A percentile compares a stretch with the other conserved stretches of the same genome.
Evolutionary conservation across 2,888 invertebrate species (phyloP).

Genomic region (Idaea straminata): DNA sequence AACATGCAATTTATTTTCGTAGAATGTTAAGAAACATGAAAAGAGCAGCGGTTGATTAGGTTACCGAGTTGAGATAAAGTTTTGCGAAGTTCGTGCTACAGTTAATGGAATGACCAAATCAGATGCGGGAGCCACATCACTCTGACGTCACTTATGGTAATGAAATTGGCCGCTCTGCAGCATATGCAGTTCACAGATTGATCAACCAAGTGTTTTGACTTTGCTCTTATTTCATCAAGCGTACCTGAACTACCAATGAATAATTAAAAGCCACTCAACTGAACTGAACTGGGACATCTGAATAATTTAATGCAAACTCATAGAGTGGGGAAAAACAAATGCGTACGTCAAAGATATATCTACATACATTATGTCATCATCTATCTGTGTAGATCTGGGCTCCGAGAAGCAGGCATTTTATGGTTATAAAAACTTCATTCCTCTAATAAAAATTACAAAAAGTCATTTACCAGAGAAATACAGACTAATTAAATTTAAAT

Average conservation of each 20-base stretch:
- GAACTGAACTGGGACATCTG: conserved; percentile 3
- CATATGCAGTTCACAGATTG: not conserved
- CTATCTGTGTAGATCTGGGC: not conserved
- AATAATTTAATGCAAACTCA: conserved; percentile 7
- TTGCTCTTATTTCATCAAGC: not conserved
- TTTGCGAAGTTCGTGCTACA: conserved; percentile 7
- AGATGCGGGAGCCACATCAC: conserved; percentile 6
- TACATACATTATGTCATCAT: not conserved
- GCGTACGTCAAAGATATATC: not conserved
- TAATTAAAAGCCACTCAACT: conserved; percentile 3
- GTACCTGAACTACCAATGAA: not conserved
- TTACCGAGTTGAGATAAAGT: not conserved
- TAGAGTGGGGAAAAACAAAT: conserved; percentile 8
- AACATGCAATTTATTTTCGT: not conserved
- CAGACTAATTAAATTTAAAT: too few relatives aligned
- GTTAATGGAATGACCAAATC: conserved; percentile 9
- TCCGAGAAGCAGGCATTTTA: too few relatives aligned
- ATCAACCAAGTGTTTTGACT: not conserved
- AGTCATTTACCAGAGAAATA: too few relatives aligned
- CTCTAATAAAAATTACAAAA: too few relatives aligned
- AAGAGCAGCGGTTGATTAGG: not conserved
- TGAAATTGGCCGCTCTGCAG: conserved; percentile 7
- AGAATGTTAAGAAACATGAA: not conserved
- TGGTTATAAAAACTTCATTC: too few relatives aligned
- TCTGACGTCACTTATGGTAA: conserved; percentile 8